Percentiles rank a stretch among this genome's conserved stretches.
Evolutionary conservation across 1,140 invertebrate species (phyloP).

Genomic region (fruit fly (Drosophila melanogaster)): Release_6_plus_ISO1_MT NT_033777.3:5526001-5526500

Average conservation of each 20-base stretch:
- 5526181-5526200: neutral
- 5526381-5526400: no score
- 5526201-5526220: no score
- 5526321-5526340: no score
- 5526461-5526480: slow-evolving; percentile 8
- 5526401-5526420: neutral
- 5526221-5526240: no score
- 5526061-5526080: slow-evolving; percentile 35
- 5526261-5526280: no score
- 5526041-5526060: slow-evolving; percentile 33
- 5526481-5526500: slow-evolving; percentile 9
- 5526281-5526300: no score
- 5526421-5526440: neutral
- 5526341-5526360: no score
- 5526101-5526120: slow-evolving; percentile 2
- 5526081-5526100: slow-evolving; percentile 15
- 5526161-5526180: neutral
- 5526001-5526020: slow-evolving; percentile 31
- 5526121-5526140: slow-evolving; percentile 26
- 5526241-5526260: no score
- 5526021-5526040: slow-evolving; percentile 4
- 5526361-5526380: no score
- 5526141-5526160: slow-evolving; percentile 9
- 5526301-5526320: no score
- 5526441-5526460: slow-evolving; percentile 13